A percentile compares a stretch with the other conserved stretches of the same genome.
These are phyloP conservation scores for Cryptomyrus ogoouensis DNA, from an alignment of 2,113 vertebrate genomes.

Conservation along the genomic window DNA sequence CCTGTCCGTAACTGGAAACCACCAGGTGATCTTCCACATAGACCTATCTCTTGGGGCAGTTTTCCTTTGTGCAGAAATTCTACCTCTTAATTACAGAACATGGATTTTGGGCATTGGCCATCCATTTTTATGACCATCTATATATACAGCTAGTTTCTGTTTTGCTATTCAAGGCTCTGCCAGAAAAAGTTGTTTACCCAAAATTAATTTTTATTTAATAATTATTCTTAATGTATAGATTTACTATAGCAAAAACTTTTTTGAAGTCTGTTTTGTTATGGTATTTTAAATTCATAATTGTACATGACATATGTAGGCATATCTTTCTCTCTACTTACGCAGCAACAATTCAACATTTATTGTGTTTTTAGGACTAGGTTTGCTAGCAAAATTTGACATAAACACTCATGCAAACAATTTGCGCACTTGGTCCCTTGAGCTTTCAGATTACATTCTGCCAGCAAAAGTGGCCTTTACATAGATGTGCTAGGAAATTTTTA, in stretches of 20 bases:
- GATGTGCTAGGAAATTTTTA: not conserved
- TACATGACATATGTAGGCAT: not conserved
- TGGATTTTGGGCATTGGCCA: constrained; percentile 23
- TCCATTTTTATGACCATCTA: constrained; percentile 26
- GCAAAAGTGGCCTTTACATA: not conserved
- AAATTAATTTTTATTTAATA: not conserved
- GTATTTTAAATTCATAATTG: not conserved
- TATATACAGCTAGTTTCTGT: constrained; percentile 13
- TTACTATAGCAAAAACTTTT: not conserved
- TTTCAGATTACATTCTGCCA: not conserved
- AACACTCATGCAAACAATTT: not conserved
- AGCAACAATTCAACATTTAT: not conserved
- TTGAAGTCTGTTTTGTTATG: not conserved
- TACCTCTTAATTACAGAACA: not conserved
- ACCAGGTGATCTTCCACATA: not conserved
- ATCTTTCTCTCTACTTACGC: not conserved
- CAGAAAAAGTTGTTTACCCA: constrained; percentile 45
- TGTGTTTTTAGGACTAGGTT: not conserved
- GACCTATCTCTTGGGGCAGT: not conserved
- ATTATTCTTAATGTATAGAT: not conserved
- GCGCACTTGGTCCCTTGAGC: not conserved
- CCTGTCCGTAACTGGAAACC: not conserved
- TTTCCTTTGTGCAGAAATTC: constrained; percentile 10
- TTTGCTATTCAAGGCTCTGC: constrained; percentile 34
- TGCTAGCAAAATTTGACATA: not conserved